These are phyloP conservation scores for Salarias fasciatus DNA, from an alignment of 2,797 vertebrate species.

Conservation along the genomic window DNA sequence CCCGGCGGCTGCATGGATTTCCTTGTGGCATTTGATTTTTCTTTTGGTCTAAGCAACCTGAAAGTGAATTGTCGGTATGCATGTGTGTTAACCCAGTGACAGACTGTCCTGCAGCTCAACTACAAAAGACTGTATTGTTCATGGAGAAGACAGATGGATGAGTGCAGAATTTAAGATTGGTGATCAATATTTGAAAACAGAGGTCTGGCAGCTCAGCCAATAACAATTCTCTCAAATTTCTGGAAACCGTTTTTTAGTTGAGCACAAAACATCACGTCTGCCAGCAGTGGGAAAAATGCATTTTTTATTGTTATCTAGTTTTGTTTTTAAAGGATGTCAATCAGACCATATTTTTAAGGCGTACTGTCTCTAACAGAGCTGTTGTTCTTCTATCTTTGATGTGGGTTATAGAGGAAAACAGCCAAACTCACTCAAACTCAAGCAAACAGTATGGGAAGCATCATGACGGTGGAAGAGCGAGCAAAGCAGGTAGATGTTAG, in stretches of 20 bases:
- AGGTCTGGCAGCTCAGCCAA: not conserved
- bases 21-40: not conserved
- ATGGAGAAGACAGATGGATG: not conserved
- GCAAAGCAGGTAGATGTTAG: slow-evolving; percentile 2
- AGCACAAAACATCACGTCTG: not conserved
- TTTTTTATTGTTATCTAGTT: not conserved
- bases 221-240: not conserved
- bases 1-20: not conserved
- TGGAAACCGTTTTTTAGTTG: not conserved
- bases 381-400: not conserved
- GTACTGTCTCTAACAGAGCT: too few relatives aligned
- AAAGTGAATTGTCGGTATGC: slow-evolving; percentile 8
- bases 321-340: not conserved
- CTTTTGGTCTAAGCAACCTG: too few relatives aligned
- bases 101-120: not conserved
- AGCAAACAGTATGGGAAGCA: too few relatives aligned
- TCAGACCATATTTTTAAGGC: not conserved
- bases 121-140: not conserved
- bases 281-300: not conserved
- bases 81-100: not conserved
- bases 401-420: not conserved
- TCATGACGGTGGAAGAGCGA: not conserved
- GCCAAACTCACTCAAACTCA: not conserved
- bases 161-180: not conserved
- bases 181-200: not conserved